A percentile compares a stretch with the other conserved stretches of the same genome.
phyloP scores from a whole-genome alignment of 2,888 invertebrate genomes.

The Subacronicta megacephala region DNA sequence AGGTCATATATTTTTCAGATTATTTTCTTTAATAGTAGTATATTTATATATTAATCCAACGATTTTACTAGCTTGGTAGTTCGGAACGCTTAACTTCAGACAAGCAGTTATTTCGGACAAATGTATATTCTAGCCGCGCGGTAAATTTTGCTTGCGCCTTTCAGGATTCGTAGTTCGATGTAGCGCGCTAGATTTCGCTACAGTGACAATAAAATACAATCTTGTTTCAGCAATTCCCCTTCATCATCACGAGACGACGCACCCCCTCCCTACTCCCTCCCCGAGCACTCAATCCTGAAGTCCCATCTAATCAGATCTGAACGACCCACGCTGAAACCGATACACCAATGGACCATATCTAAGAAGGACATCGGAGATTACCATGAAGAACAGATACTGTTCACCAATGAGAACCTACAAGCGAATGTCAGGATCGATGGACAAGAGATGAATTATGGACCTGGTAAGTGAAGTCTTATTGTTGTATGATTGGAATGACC shows the following conservation, averaged over 20 bases:
- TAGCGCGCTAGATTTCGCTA: too few species aligned
- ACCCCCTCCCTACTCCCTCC: constrained; percentile 79
- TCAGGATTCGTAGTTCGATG: too few species aligned
- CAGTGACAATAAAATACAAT: too few species aligned
- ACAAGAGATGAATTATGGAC: constrained; percentile 81
- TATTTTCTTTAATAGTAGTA: too few species aligned
- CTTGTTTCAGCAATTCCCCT: constrained; percentile 69
- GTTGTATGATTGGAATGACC: too few species aligned
- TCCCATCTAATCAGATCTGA: constrained; percentile 79
- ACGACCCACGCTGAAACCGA: constrained; percentile 67
- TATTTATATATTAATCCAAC: too few species aligned
- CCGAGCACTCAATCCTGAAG: constrained; percentile 84
- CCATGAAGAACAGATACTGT: constrained; percentile 84
- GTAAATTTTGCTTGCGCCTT: too few species aligned
- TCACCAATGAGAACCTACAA: constrained; percentile 83
- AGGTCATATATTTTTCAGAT: too few species aligned
- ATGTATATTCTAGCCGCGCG: too few species aligned
- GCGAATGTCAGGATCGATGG: constrained; percentile 71
- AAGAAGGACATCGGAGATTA: constrained; percentile 84
- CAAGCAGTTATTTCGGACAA: too few species aligned
- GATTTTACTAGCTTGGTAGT: too few species aligned
- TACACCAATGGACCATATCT: constrained; percentile 87
- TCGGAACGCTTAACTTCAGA: too few species aligned
- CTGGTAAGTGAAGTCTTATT: constrained; percentile 67
- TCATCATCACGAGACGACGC: constrained; percentile 75